Percentiles rank a stretch among this genome's conserved stretches.
These are phyloP conservation scores for Sitodiplosis mosellana DNA, from an alignment of 1,140 invertebrate species.

Conservation along the genomic window DNA sequence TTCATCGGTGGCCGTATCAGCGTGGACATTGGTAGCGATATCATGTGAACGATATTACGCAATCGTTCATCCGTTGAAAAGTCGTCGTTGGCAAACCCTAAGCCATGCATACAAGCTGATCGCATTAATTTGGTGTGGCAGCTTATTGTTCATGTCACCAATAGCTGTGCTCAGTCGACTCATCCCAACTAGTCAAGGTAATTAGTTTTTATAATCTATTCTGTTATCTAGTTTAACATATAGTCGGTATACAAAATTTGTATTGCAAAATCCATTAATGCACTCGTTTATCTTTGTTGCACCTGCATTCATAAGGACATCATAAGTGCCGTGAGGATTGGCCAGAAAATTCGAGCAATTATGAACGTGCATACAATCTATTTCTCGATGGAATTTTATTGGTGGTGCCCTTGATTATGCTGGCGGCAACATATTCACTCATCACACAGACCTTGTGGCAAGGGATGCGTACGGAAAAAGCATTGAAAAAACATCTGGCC, in stretches of 20 bases:
- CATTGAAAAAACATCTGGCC: neutral
- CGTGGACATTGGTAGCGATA: conserved; percentile 80
- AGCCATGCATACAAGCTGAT: conserved; percentile 83
- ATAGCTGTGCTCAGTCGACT: conserved; percentile 43
- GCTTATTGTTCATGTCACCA: conserved; percentile 46
- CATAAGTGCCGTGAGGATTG: conserved; percentile 58
- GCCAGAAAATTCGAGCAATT: conserved; percentile 28
- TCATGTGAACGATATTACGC: conserved; percentile 72
- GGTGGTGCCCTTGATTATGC: conserved; percentile 53
- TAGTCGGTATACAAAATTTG: neutral
- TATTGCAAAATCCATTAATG: neutral
- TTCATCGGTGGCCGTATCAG: conserved; percentile 65
- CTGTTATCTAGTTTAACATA: neutral
- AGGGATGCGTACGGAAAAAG: conserved; percentile 36
- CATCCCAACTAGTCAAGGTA: conserved; percentile 25
- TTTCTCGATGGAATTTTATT: conserved; percentile 52
- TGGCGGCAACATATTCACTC: conserved; percentile 55
- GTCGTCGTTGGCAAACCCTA: conserved; percentile 72
- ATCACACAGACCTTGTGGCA: conserved; percentile 54
- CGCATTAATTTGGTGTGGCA: conserved; percentile 49
- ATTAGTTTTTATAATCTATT: neutral
- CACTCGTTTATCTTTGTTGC: neutral
- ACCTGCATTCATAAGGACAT: neutral
- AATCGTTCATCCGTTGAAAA: conserved; percentile 72
- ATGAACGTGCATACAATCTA: conserved; percentile 53